phyloP scores from a whole-genome alignment of 2,888 invertebrate species.

The Tenthredo distinguenda region DNA sequence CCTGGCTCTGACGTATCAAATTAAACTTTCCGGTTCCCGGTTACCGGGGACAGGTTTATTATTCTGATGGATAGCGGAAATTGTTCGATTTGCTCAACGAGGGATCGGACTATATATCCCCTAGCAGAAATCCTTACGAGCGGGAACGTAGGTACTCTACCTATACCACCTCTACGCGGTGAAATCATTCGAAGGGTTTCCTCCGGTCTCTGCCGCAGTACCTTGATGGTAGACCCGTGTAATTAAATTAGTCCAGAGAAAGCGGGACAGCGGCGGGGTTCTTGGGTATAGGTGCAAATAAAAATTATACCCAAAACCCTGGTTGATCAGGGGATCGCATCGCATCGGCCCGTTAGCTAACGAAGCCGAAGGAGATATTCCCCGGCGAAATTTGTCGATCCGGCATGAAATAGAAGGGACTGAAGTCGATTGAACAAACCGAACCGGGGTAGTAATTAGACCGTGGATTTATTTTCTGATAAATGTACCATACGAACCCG shows the following conservation, averaged over 20 bases:
- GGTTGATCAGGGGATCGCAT: slow-evolving; percentile 7
- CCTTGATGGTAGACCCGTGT: slow-evolving; percentile 28
- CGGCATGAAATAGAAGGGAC: not conserved
- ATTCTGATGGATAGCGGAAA: slow-evolving; percentile 39
- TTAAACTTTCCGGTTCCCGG: slow-evolving; percentile 41
- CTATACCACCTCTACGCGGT: not conserved
- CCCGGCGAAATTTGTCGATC: not conserved
- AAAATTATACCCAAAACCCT: slow-evolving; percentile 41
- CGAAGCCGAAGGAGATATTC: slow-evolving; percentile 1
- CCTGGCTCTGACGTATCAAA: slow-evolving; percentile 41
- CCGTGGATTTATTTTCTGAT: not conserved
- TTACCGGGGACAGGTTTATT: slow-evolving; percentile 39
- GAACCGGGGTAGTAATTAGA: not conserved
- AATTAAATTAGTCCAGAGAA: slow-evolving; percentile 45
- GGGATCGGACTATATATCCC: slow-evolving; percentile 6
- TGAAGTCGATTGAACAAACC: not conserved
- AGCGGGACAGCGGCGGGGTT: not conserved
- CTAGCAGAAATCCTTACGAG: not conserved
- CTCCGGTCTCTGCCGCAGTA: not conserved
- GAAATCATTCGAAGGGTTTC: slow-evolving; percentile 39
- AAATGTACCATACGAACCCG: not conserved
- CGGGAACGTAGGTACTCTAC: not conserved
- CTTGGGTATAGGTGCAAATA: slow-evolving; percentile 33
- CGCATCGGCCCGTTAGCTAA: not conserved
- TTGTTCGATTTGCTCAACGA: slow-evolving; percentile 48